Evolutionary conservation across 2,113 vertebrate genomes (phyloP).

Genomic region (Recurvirostra avosetta): DNA sequence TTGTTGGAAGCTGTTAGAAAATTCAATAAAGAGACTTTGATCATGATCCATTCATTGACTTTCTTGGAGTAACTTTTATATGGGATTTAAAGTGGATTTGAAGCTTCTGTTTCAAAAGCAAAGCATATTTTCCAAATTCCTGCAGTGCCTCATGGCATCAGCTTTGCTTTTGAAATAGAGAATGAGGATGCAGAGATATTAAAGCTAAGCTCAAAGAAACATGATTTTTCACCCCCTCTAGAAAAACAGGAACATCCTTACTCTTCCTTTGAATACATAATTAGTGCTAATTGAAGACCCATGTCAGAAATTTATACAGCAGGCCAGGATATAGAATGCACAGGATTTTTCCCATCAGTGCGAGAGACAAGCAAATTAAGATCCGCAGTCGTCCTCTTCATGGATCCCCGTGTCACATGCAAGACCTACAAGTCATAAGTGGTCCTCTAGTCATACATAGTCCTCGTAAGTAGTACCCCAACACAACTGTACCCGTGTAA

Average conservation of each 20-base stretch:
- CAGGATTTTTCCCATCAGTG: neutral
- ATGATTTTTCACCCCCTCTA: constrained; percentile 51
- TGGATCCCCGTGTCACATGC: neutral
- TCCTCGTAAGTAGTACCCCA: neutral
- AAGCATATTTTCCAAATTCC: constrained; percentile 62
- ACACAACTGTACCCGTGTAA: rapidly evolving
- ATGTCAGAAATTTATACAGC: neutral
- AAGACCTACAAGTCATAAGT: neutral
- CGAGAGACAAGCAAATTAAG: neutral
- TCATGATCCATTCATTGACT: constrained; percentile 63
- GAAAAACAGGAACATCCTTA: constrained; percentile 45
- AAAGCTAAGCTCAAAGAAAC: constrained; percentile 61
- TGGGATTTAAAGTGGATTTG: constrained; percentile 66
- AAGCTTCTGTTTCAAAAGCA: constrained; percentile 67
- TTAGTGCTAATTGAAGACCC: constrained; percentile 43
- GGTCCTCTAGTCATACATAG: neutral
- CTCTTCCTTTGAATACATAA: constrained; percentile 46
- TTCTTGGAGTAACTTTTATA: constrained; percentile 63
- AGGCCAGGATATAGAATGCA: neutral
- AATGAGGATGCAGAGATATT: constrained; percentile 53
- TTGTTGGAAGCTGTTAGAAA: constrained; percentile 59
- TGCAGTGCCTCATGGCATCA: constrained; percentile 45
- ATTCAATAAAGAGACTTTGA: constrained; percentile 63
- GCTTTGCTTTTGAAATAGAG: constrained; percentile 61
- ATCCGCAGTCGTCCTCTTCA: neutral